Conservation (phyloP, 2,888 invertebrate species). For the Acleris emargana region DNA sequence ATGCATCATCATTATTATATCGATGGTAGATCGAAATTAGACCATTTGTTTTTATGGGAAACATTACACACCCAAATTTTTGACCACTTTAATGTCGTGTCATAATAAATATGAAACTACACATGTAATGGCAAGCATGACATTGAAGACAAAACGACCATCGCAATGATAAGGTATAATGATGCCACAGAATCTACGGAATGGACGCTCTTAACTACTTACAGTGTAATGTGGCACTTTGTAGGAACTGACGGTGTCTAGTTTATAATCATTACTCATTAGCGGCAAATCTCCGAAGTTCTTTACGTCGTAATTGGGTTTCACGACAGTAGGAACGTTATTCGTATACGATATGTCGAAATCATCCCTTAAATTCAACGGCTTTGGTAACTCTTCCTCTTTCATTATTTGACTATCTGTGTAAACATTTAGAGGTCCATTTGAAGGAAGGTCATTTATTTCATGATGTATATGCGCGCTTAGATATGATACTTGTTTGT, state of each 20-base stretch:
- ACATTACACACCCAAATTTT: too few species aligned
- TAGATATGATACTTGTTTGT: slow-evolving; percentile 45
- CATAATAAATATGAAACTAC: too few species aligned
- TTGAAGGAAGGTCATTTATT: slow-evolving; percentile 38
- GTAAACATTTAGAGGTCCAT: slow-evolving; percentile 38
- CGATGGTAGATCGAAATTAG: too few species aligned
- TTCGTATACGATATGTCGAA: slow-evolving; percentile 61
- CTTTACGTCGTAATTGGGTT: slow-evolving; percentile 62
- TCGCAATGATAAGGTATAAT: too few species aligned
- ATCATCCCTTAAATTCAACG: slow-evolving; percentile 65
- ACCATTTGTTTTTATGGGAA: too few species aligned
- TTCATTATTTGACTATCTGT: slow-evolving; percentile 45
- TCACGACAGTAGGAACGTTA: slow-evolving; percentile 60
- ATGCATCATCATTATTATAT: too few species aligned
- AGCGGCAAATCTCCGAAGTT: slow-evolving; percentile 69
- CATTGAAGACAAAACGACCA: too few species aligned
- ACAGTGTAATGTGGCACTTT: slow-evolving; percentile 77
- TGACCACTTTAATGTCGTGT: too few species aligned
- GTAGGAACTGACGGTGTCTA: slow-evolving; percentile 70
- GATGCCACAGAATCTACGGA: neutral
- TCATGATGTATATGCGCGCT: slow-evolving; percentile 44
- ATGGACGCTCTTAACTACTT: slow-evolving; percentile 49
- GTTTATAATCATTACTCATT: slow-evolving; percentile 69
- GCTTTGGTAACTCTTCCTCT: slow-evolving; percentile 62
- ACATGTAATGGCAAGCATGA: too few species aligned